Evolutionary conservation across 2,888 invertebrate genomes (phyloP).

Genomic region (Stratiomys singularior): DNA sequence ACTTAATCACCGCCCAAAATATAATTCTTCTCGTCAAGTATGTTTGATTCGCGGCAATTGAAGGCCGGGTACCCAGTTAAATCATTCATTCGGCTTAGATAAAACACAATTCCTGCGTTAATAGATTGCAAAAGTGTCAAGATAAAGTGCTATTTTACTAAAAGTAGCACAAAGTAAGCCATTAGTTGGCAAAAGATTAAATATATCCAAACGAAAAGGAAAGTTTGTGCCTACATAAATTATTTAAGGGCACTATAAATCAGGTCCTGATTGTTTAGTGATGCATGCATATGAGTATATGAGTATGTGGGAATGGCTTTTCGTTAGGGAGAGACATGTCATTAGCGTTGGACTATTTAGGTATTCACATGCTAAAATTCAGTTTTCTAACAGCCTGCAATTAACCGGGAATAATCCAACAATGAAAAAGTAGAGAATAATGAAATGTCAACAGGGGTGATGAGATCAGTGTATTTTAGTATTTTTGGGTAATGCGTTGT

Average conservation of each 20-base stretch:
- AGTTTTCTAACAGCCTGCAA: too few species aligned
- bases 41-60: slow-evolving; percentile 38
- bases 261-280: not conserved
- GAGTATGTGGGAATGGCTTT: not conserved
- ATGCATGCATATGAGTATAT: not conserved
- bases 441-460: too few species aligned
- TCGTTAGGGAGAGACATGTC: not conserved
- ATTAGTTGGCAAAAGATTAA: not conserved
- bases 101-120: slow-evolving; percentile 37
- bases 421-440: too few species aligned
- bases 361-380: too few species aligned
- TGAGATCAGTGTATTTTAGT: too few species aligned
- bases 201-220: not conserved
- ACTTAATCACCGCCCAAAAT: slow-evolving; percentile 47
- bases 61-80: slow-evolving; percentile 38
- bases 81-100: slow-evolving; percentile 46
- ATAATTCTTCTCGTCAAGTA: slow-evolving; percentile 46
- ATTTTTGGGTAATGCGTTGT: too few species aligned
- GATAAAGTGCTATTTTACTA: not conserved
- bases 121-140: slow-evolving; percentile 38
- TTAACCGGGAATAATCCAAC: too few species aligned
- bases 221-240: not conserved
- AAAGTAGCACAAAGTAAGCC: not conserved
- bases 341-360: too few species aligned
- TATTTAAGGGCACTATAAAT: not conserved